Percentiles rank a stretch among this genome's conserved stretches.
phyloP scores from a whole-genome alignment of 2,113 vertebrate species.

The Myiozetetes cayanensis region DNA sequence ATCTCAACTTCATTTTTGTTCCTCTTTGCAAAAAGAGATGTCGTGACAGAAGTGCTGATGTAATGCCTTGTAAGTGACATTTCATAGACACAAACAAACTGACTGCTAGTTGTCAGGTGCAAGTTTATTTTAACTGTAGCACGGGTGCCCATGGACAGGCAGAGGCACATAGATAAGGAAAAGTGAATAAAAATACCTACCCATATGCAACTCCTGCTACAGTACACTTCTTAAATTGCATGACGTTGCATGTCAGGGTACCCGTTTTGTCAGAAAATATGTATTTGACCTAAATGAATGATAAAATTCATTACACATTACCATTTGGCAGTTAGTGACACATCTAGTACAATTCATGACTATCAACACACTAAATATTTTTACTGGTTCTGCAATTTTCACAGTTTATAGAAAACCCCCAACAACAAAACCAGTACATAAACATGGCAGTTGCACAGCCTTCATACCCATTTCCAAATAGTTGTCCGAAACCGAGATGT shows the following conservation, averaged over 20 bases:
- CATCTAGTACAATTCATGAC: not conserved
- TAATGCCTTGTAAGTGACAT: not conserved
- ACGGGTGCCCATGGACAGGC: not conserved
- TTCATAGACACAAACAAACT: not conserved
- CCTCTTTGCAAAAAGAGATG: not conserved
- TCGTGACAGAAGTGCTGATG: not conserved
- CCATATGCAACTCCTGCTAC: conserved; percentile 95
- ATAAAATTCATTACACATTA: conserved; percentile 16
- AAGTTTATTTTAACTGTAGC: not conserved
- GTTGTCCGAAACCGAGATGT: not conserved
- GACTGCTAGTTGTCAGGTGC: not conserved
- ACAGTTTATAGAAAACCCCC: not conserved
- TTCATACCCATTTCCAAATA: not conserved
- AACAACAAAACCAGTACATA: not conserved
- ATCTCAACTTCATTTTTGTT: not conserved
- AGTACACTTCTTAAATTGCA: conserved; percentile 99
- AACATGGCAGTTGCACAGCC: not conserved
- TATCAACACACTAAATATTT: not conserved
- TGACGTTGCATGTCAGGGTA: conserved; percentile 97
- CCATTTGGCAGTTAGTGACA: not conserved
- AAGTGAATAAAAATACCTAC: conserved; percentile 73
- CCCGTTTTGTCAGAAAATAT: conserved; percentile 99
- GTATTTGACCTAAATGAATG: conserved; percentile 90
- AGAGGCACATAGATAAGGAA: not conserved
- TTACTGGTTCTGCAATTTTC: not conserved